Conservation (phyloP, 1,140 invertebrate species). For the Heliconius congener region DNA sequence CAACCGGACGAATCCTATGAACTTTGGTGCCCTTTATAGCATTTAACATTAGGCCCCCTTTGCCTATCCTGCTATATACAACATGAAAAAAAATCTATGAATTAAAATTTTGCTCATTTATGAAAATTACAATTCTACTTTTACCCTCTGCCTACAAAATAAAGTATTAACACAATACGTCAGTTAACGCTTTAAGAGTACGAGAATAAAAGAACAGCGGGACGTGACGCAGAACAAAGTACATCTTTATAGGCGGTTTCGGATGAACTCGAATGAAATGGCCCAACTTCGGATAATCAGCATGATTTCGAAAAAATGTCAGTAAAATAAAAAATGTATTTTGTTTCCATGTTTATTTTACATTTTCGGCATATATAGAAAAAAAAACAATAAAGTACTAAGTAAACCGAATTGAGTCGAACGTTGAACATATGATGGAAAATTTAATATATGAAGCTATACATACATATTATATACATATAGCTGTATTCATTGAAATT, state of each 20-base stretch:
- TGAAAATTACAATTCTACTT: background rate
- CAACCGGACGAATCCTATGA: no score
- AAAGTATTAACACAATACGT: constrained; percentile 27
- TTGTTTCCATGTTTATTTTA: constrained; percentile 27
- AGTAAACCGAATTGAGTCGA: background rate
- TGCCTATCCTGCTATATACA: no score
- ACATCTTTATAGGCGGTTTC: constrained; percentile 62
- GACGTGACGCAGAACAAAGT: constrained; percentile 56
- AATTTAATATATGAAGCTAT: background rate
- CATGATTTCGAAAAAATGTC: constrained; percentile 33
- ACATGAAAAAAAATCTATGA: no score
- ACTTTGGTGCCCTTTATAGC: no score
- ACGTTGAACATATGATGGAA: background rate
- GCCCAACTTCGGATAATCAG: constrained; percentile 31
- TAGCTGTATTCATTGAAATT: background rate
- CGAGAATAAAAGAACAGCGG: constrained; percentile 31
- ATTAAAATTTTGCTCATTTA: background rate
- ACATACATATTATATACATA: no score
- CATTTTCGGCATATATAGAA: constrained; percentile 1
- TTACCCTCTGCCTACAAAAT: background rate
- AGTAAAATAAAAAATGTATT: constrained; percentile 22
- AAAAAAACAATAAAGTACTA: background rate
- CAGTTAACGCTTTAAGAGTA: constrained; percentile 26
- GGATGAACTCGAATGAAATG: constrained; percentile 44
- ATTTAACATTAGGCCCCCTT: no score